phyloP scores from a whole-genome alignment of 2,888 invertebrate genomes.

The Willowsia nigromaculata region DNA sequence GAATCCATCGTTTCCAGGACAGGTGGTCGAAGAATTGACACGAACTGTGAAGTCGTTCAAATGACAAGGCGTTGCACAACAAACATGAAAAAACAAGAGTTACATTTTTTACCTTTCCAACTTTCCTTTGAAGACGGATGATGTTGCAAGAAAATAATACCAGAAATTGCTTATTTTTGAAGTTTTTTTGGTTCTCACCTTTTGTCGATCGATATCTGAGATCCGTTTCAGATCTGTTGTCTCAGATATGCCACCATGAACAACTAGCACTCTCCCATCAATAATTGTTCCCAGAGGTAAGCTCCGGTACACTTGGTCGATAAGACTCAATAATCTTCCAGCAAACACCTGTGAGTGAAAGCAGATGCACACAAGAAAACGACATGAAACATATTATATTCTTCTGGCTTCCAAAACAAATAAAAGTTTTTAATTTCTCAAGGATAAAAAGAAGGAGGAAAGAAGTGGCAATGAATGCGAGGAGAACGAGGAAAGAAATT shows the following conservation, averaged over 20 bases:
- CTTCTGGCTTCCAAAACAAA: neutral
- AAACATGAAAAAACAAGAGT: neutral
- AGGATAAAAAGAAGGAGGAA: neutral
- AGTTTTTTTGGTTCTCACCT: constrained; percentile 82
- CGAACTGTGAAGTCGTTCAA: constrained; percentile 85
- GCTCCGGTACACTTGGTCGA: constrained; percentile 95
- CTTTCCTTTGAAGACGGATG: neutral
- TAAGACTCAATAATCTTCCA: constrained; percentile 88
- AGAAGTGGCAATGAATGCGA: neutral
- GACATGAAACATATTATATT: neutral
- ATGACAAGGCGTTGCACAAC: neutral
- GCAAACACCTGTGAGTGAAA: constrained; percentile 87
- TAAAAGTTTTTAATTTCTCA: neutral
- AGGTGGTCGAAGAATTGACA: constrained; percentile 92
- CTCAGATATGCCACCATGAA: constrained; percentile 96
- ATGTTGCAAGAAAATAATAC: neutral
- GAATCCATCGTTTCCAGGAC: constrained; percentile 85
- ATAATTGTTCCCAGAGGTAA: constrained; percentile 94
- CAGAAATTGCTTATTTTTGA: neutral
- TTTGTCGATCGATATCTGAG: constrained; percentile 89
- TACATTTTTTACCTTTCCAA: neutral
- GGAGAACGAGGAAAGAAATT: neutral
- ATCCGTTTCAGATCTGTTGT: constrained; percentile 91
- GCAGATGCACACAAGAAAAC: neutral
- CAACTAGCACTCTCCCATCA: constrained; percentile 93